Evolutionary conservation across 1,140 invertebrate genomes (phyloP), one percentile per base, ranked within the genome.

Genomic region (Heliothis virescens): DNA sequence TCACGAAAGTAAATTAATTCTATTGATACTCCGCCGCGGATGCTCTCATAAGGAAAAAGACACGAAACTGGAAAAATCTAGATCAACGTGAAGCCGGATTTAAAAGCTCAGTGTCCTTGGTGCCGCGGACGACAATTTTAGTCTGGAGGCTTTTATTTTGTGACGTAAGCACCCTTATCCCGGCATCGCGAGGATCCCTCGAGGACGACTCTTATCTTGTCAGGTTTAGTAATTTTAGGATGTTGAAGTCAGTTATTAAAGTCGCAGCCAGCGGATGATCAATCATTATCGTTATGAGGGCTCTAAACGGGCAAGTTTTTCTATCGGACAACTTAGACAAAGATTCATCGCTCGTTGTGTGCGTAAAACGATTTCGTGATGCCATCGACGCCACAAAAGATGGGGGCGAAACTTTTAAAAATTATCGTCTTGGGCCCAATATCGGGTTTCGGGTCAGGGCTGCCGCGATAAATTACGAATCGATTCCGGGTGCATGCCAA

Each of bases 321-420:
- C 47, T 62, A 16, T 76, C 73, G 59, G 52, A 18, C 10, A 60
- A 65, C 74, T 76, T 65, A 21, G 74, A 76, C 74, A 76, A 65
- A 65, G 74, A 76, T 76, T 76, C 74, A 76, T 76, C 34, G 59
- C 74, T 29, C 21, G 18, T 52, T 65, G 48, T 60, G 57, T 74
- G 72, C 57, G 52, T 76, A 76, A 76, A 76, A 53, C 74, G 60
- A 76, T 76, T 76, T 53, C 34, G 47, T 76, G 60, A 76, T 65
- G 60, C 74, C 21, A 63, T 65, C 60, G 48, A 29, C 59, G 47
- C 74, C 73, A 75, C 73, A 75, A 75, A 76, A 65, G 60, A 65
- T n/a, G 47, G 41, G 21, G 50, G 55, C 11, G 50, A 63, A 78
- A 72, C 59, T 81, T 81, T 78, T 78, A 73, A 81, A 81, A 81